phyloP scores from a whole-genome alignment of 2,113 vertebrate species.

The Monarcha castaneiventris region DNA sequence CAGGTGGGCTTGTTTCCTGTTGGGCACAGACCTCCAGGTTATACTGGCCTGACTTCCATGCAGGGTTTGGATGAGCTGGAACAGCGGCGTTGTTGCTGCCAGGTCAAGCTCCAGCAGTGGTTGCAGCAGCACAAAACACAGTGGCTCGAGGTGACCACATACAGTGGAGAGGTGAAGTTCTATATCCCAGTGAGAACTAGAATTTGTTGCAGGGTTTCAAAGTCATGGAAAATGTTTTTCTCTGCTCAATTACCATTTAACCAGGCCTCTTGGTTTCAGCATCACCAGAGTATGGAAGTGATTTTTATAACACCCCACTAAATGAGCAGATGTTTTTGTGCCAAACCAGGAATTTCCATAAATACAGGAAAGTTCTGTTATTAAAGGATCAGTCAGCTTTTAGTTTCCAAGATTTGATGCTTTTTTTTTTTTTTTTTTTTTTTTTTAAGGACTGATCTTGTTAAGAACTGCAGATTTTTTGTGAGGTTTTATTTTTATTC shows the following conservation, averaged over 20 bases:
- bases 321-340: background rate
- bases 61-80: background rate
- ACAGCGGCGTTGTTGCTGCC: accelerated
- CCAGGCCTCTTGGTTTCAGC: background rate
- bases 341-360: background rate
- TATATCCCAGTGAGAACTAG: background rate
- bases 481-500: background rate
- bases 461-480: background rate
- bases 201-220: background rate
- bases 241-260: background rate
- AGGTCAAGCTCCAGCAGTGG: background rate
- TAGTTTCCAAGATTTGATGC: background rate
- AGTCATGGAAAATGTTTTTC: background rate
- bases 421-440: background rate
- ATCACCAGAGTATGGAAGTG: background rate
- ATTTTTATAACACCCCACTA: background rate
- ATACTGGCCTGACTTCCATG: background rate
- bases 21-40: background rate
- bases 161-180: background rate
- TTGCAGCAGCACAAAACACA: background rate
- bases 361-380: background rate
- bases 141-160: accelerated
- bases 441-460: background rate
- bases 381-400: background rate
- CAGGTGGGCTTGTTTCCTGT: background rate